These are phyloP conservation scores for Leptinotarsa juncta DNA, from an alignment of 2,888 invertebrate genomes.

Conservation along the genomic window DNA sequence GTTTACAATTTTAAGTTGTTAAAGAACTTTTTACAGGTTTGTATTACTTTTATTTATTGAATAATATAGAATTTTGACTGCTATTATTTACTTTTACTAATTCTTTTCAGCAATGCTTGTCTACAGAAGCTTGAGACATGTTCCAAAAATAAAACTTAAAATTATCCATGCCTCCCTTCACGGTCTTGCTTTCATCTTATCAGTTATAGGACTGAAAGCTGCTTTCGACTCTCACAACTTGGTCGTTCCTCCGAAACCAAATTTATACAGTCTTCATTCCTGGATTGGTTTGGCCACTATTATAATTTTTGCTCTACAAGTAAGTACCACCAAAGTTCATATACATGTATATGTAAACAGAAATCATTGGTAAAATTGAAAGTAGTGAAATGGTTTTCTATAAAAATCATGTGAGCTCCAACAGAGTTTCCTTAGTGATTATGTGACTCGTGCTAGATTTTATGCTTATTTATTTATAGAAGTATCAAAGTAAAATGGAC, in stretches of 20 bases:
- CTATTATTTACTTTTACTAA: neutral
- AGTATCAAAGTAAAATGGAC: no score
- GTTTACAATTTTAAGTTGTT: no score
- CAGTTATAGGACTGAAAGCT: constrained; percentile 79
- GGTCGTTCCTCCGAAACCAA: constrained; percentile 71
- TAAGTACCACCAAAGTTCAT: constrained; percentile 56
- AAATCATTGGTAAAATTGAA: no score
- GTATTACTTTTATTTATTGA: no score
- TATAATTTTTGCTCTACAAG: constrained; percentile 79
- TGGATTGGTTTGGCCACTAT: constrained; percentile 84
- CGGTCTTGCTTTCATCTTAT: constrained; percentile 74
- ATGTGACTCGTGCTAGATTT: no score
- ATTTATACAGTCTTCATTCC: constrained; percentile 82
- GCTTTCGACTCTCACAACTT: constrained; percentile 86
- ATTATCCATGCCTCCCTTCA: constrained; percentile 79
- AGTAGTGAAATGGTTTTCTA: no score
- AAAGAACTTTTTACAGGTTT: no score
- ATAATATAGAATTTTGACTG: no score
- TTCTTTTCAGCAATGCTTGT: constrained; percentile 78
- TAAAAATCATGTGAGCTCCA: neutral
- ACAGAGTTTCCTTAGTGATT: neutral
- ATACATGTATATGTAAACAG: no score
- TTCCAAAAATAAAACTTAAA: constrained; percentile 80
- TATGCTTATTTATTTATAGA: constrained; percentile 3
- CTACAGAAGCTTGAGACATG: constrained; percentile 81